phyloP scores from a whole-genome alignment of 2,888 invertebrate genomes.

The Heliconius aoede region DNA sequence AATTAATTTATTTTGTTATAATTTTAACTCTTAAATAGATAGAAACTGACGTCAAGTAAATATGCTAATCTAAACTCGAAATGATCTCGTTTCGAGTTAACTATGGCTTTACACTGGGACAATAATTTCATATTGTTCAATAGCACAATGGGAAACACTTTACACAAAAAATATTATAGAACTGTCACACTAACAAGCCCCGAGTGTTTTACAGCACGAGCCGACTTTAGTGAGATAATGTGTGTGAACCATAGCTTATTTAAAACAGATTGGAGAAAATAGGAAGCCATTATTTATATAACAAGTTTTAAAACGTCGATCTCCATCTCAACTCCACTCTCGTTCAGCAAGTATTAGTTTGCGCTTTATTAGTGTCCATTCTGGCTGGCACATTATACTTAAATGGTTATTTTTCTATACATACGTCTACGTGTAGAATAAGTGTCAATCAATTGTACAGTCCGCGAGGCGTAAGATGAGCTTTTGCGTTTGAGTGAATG shows the following conservation, averaged over 20 bases:
- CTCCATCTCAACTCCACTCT: background rate
- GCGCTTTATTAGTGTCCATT: background rate
- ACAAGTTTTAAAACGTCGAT: constrained; percentile 1
- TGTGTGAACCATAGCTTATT: background rate
- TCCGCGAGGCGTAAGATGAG: no score
- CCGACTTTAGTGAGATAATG: background rate
- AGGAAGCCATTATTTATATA: background rate
- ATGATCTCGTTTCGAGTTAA: background rate
- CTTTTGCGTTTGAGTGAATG: no score
- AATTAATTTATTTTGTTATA: background rate
- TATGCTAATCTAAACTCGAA: background rate
- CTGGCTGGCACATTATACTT: constrained; percentile 7
- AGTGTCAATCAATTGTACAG: background rate
- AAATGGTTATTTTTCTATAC: background rate
- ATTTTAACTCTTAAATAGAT: background rate
- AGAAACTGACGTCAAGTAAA: background rate
- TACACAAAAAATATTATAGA: background rate
- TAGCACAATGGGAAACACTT: background rate
- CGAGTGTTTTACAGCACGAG: background rate
- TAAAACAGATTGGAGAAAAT: background rate
- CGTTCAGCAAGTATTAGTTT: background rate
- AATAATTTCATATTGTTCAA: constrained; percentile 13
- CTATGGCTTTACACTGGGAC: constrained; percentile 20
- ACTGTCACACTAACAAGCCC: background rate
- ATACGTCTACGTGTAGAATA: background rate